phyloP scores from a whole-genome alignment of 2,888 invertebrate genomes.

The Linyphia triangularis region DNA sequence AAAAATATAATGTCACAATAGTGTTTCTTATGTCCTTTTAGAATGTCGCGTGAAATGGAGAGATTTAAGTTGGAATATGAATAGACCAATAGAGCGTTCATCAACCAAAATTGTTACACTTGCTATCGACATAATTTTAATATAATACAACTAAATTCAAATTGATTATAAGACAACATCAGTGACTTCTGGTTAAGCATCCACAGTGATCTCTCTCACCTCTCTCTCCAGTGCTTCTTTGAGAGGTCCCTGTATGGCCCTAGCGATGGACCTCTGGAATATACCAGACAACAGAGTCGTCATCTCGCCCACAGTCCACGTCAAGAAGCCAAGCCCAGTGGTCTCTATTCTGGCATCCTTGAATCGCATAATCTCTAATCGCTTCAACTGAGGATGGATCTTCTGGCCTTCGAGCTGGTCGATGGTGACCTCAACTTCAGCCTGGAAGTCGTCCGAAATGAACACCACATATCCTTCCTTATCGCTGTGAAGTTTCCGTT shows the following conservation, averaged over 20 bases:
- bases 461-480: conserved; percentile 55
- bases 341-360: conserved; percentile 58
- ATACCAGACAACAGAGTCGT: conserved; percentile 62
- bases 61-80: too few relatives aligned
- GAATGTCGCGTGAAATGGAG: too few relatives aligned
- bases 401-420: neutral
- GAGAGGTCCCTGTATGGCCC: conserved; percentile 35
- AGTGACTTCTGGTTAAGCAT: too few relatives aligned
- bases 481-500: neutral
- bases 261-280: conserved; percentile 56
- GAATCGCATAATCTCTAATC: conserved; percentile 39
- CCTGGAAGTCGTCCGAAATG: conserved; percentile 63
- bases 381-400: conserved; percentile 35
- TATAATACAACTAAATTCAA: too few relatives aligned
- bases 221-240: conserved; percentile 47
- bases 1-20: too few relatives aligned
- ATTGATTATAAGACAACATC: too few relatives aligned
- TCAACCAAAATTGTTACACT: too few relatives aligned
- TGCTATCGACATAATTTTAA: too few relatives aligned
- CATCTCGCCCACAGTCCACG: conserved; percentile 58
- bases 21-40: too few relatives aligned
- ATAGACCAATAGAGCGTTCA: too few relatives aligned
- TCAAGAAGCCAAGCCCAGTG: conserved; percentile 59
- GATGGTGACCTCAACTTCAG: conserved; percentile 27
- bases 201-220: conserved; percentile 33